These are phyloP conservation scores for Hiodon alosoides DNA, from an alignment of 2,113 vertebrate species.

Conservation along the genomic window DNA sequence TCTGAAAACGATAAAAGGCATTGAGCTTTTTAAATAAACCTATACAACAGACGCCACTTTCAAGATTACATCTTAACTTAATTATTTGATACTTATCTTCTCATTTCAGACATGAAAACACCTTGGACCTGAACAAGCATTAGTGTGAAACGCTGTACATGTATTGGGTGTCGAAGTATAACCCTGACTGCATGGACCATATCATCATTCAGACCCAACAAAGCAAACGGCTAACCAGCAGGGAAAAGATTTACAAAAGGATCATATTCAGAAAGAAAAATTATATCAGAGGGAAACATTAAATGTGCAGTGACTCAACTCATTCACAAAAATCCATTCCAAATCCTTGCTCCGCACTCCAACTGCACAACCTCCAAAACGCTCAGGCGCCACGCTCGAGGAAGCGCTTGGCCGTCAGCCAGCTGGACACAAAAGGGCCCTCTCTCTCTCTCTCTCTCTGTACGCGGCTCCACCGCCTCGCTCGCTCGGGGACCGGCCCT, in stretches of 20 bases:
- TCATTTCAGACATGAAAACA: too few species aligned
- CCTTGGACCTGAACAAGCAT: too few species aligned
- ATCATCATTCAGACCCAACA: neutral
- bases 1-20: too few species aligned
- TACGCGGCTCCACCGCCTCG: slow-evolving; percentile 53
- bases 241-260: too few species aligned
- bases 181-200: neutral
- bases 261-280: neutral
- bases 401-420: slow-evolving; percentile 51
- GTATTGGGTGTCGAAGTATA: too few species aligned
- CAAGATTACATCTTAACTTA: too few species aligned
- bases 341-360: slow-evolving; percentile 37
- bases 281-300: neutral
- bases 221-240: neutral
- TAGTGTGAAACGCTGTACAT: too few species aligned
- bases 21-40: too few species aligned
- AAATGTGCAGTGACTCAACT: neutral
- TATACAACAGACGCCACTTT: too few species aligned
- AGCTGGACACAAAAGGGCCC: slow-evolving; percentile 62
- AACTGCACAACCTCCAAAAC: slow-evolving; percentile 50
- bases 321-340: slow-evolving; percentile 12
- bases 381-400: slow-evolving; percentile 46
- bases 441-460: too few species aligned
- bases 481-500: slow-evolving; percentile 42
- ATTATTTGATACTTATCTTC: too few species aligned